These are phyloP conservation scores for Aelia acuminata DNA, from an alignment of 2,888 invertebrate species.

Conservation along the genomic window DNA sequence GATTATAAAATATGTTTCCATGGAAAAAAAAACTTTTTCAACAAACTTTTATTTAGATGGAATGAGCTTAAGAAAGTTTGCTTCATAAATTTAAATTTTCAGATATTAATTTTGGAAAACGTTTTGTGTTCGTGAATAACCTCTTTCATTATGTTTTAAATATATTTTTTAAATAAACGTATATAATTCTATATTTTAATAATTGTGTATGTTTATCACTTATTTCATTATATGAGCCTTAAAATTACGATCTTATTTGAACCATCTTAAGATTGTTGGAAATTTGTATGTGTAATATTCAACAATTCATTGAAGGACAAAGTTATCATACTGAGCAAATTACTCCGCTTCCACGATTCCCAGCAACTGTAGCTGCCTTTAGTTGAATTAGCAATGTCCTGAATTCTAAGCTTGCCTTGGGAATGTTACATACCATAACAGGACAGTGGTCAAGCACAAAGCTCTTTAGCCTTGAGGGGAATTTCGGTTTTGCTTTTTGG, in stretches of 20 bases:
- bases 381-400: conserved; percentile 8
- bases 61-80: too few relatives aligned
- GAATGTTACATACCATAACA: conserved; percentile 13
- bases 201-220: too few relatives aligned
- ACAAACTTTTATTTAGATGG: too few relatives aligned
- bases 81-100: too few relatives aligned
- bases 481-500: not conserved
- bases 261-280: not conserved
- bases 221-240: too few relatives aligned
- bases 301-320: not conserved
- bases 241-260: not conserved
- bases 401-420: conserved; percentile 9
- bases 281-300: not conserved
- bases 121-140: too few relatives aligned
- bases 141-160: too few relatives aligned
- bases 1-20: too few relatives aligned
- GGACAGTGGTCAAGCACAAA: conserved; percentile 8
- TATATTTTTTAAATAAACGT: too few relatives aligned
- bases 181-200: too few relatives aligned
- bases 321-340: not conserved
- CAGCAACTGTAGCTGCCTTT: not conserved
- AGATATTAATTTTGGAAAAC: too few relatives aligned
- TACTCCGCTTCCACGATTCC: not conserved
- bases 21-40: too few relatives aligned
- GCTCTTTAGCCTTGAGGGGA: not conserved